phyloP scores from a whole-genome alignment of 2,888 invertebrate genomes.

The Cryptus viduatorius region DNA sequence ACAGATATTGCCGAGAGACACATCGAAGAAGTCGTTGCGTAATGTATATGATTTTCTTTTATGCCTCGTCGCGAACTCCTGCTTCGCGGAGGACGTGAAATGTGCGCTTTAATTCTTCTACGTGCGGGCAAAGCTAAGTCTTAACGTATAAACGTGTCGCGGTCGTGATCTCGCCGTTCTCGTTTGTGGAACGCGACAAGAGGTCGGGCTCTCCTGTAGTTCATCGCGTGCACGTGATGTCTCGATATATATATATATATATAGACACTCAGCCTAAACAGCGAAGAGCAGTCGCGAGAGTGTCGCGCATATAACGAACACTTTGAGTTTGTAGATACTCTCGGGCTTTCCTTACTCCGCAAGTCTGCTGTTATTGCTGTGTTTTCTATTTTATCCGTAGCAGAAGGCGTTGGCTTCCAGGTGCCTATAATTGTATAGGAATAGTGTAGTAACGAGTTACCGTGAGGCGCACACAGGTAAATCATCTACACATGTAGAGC shows the following conservation, averaged over 20 bases:
- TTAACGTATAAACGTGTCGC: slow-evolving; percentile 10
- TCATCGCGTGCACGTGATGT: slow-evolving; percentile 37
- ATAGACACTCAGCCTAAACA: background rate
- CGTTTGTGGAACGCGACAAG: slow-evolving; percentile 39
- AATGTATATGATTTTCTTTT: slow-evolving; percentile 3
- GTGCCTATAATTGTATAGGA: no score
- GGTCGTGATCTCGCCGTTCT: slow-evolving; percentile 26
- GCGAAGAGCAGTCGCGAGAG: background rate
- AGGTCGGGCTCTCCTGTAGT: slow-evolving; percentile 30
- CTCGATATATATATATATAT: background rate
- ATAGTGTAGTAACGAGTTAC: no score
- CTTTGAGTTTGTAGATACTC: no score
- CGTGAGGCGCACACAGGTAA: no score
- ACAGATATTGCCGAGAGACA: background rate
- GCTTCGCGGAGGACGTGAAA: background rate
- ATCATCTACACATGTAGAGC: slow-evolving; percentile 29
- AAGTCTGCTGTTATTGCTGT: no score
- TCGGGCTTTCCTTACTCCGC: no score
- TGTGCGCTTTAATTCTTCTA: slow-evolving; percentile 1
- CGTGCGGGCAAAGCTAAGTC: background rate
- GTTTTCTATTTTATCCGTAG: no score
- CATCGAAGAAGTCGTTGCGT: background rate
- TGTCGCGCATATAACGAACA: background rate
- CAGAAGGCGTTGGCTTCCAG: no score
- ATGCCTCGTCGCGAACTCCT: background rate